Percentiles rank a stretch among this genome's conserved stretches.
Conservation (phyloP, 2,888 invertebrate species). For the Lucinisca nassula region DNA sequence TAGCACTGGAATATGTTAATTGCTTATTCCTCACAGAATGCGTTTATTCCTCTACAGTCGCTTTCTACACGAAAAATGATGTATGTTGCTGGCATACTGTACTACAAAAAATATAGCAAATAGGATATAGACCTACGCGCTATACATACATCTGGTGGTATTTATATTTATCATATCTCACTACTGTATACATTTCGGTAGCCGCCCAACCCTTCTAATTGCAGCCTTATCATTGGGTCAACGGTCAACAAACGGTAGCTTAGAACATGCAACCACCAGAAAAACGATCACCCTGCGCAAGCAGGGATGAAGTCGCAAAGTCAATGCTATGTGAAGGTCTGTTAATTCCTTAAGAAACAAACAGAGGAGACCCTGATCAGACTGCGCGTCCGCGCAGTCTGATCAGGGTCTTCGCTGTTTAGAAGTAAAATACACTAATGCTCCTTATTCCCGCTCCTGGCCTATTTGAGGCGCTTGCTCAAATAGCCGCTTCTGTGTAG, state of each 20-base stretch:
- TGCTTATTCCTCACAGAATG: neutral
- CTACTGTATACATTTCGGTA: constrained; percentile 3
- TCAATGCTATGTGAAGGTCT: too few species aligned
- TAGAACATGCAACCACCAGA: too few species aligned
- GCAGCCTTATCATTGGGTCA: neutral
- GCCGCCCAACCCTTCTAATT: neutral
- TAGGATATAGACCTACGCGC: neutral
- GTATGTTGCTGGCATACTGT: neutral
- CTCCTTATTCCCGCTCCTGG: too few species aligned
- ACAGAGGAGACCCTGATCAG: too few species aligned
- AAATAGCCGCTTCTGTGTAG: constrained; percentile 4
- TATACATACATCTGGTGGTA: neutral
- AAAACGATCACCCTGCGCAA: too few species aligned
- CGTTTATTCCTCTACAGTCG: neutral
- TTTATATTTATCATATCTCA: neutral
- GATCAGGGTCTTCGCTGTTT: too few species aligned
- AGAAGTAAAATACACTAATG: too few species aligned
- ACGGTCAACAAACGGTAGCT: neutral
- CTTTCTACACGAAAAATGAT: constrained; percentile 1
- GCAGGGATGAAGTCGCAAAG: too few species aligned
- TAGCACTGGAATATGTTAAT: neutral
- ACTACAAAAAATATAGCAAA: neutral
- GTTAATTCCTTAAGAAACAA: too few species aligned
- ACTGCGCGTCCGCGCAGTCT: too few species aligned
- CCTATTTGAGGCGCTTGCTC: neutral